Evolutionary conservation across 2,113 vertebrate species (phyloP).

Genomic region (Anolis carolinensis): DNA sequence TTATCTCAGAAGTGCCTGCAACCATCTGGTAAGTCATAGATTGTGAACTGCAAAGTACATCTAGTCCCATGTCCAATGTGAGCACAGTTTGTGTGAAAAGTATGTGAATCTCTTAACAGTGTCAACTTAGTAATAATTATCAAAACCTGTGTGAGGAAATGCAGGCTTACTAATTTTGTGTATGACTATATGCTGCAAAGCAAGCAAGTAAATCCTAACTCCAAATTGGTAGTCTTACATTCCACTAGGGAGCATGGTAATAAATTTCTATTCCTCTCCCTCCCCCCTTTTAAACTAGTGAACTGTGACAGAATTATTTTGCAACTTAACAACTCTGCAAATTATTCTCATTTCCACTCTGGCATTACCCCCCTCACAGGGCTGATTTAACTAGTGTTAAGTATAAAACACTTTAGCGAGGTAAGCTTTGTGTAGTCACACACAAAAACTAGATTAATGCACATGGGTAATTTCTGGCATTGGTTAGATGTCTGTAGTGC

Average conservation of each 20-base stretch:
- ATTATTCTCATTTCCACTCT: slow-evolving; percentile 57
- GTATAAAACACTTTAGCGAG: slow-evolving; percentile 42
- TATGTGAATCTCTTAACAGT: background rate
- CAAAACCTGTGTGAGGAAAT: slow-evolving; percentile 35
- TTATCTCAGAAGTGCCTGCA: background rate
- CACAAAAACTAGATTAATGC: slow-evolving; percentile 25
- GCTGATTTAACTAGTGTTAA: slow-evolving; percentile 44
- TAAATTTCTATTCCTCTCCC: fast-evolving
- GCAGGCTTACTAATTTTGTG: background rate
- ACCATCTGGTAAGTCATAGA: background rate
- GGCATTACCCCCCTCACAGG: slow-evolving; percentile 37
- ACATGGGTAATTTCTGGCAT: slow-evolving; percentile 42
- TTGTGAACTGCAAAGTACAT: background rate
- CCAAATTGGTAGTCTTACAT: slow-evolving; percentile 20
- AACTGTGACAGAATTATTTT: slow-evolving; percentile 46
- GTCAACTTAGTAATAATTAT: background rate
- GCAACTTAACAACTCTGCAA: slow-evolving; percentile 57
- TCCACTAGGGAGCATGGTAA: slow-evolving; percentile 9
- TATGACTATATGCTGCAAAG: slow-evolving; percentile 28
- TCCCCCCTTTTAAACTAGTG: background rate
- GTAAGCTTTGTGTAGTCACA: slow-evolving; percentile 45
- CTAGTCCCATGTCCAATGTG: background rate
- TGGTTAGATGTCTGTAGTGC: slow-evolving; percentile 47
- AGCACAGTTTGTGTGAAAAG: background rate
- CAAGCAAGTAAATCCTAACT: slow-evolving; percentile 27